Evolutionary conservation across 2,113 vertebrate genomes (phyloP), one percentile per base, ranked within the genome.

Genomic region (Myiagra hebetior): DNA sequence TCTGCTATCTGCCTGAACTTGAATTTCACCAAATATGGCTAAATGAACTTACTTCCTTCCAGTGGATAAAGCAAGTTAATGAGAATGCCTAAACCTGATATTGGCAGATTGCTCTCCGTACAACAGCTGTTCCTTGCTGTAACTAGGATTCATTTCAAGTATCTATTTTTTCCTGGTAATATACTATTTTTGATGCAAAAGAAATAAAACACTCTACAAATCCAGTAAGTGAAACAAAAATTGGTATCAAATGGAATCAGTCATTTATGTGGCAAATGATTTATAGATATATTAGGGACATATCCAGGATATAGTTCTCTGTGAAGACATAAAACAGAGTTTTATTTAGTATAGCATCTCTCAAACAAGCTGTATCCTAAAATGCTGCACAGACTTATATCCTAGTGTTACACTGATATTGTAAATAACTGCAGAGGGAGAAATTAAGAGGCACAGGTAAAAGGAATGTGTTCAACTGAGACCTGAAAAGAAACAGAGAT

Each of bases 361-460:
- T 94, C 84, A 96, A 88, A 57, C 35, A 93, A 75, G 17, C 47
- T 84, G 75, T 87, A 78, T 86, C 57, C 59, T 85, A 72, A 89
- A 95, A 94, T 84, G 53, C 33, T 70, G 67, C 63, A 74, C 56
- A 93, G 69, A 91, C 59, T 79, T 94, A 67, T 13, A 83, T 69
- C 52, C 35, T 65, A 87, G 35, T 68, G 52, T 82, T 89, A 80
- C 39, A 80, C 8, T 62, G 75, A 88, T 78, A 88, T 9, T 70
- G 63, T 91, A 93, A 94, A 92, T 91, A 91, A 94, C 23, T 87
- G 79, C 72, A 92, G 22, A 81, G 63, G 83, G 56, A 93, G 41
- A 76, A 93, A 96, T 91, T 84, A 87, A 84, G 74, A 74, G 13
- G 26, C 44, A 69, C 21, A 72, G 41, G 53, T 83, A 85, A 92